Base-by-base conservation (phyloP, 2,888 invertebrate genomes). In the Volucella bombylans region DNA sequence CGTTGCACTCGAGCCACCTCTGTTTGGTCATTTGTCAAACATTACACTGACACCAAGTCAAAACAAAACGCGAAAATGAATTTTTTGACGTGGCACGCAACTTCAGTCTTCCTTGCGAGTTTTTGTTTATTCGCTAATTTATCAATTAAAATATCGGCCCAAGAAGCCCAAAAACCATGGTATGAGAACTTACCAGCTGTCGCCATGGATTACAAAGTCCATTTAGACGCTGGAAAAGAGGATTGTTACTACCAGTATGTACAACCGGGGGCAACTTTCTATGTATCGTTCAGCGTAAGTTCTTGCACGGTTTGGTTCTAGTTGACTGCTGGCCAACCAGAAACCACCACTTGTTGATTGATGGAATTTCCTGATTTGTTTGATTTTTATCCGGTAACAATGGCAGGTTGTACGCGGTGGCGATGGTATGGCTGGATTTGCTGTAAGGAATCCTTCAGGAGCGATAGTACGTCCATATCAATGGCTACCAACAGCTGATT, bases 221-320 rank as follows among this genome's bases (percentile, higher is more conserved):
- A 98, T 92, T 95, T 98, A 86, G 97, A 97, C 89, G 96, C 98
- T n/a, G 97, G 98, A 38, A 95, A 95, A 90, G 98, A 98, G 92
- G 98, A 98, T 90, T 98, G 98, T 92, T 98, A 98, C 92, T 97
- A 95, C 91, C 98, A 98, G 93, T 97, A 96, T 93, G 97, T 98
- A 79, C 96, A 97, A 89, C 95, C 96, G 73, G 97, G 97, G 69
- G 97, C 98, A 23, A 97, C 97, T 81, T 96, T 98, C 90, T 98
- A 97, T 92, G 97, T 97, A 83, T 97, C 97, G 88, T 98, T 97
- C 92, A 97, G 98, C 94, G 98, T 97, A 92, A 92, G 90, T 90
- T 55, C 62, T 12, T 3, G 55, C 14, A 38, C 47, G 1, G 12
- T 47, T 52, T 12, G 18, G 43, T 81, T 85, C 71, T 77, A 57